Conservation (phyloP, 2,888 invertebrate genomes). For the Allolobophora icterica region DNA sequence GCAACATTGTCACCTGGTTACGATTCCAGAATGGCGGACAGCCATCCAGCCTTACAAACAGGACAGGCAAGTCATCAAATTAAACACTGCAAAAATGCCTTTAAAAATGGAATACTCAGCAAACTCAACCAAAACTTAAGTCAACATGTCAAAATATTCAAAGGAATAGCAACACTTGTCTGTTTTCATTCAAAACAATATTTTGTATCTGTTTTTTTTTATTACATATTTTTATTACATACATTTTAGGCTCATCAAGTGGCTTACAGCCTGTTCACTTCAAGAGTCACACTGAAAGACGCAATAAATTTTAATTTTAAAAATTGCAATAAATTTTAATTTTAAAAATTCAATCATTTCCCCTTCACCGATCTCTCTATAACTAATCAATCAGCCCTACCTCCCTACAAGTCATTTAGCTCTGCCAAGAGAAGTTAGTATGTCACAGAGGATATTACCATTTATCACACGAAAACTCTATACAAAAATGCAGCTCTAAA, state of each 20-base stretch:
- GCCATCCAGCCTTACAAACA: conserved; percentile 77
- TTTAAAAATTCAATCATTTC: neutral
- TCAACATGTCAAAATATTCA: neutral
- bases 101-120: neutral
- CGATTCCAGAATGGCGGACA: conserved; percentile 99
- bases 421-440: neutral
- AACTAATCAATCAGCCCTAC: neutral
- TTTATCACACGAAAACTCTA: neutral
- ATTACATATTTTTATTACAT: neutral
- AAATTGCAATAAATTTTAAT: neutral
- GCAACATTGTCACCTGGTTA: conserved; percentile 97
- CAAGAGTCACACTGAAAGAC: neutral
- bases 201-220: neutral
- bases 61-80: neutral
- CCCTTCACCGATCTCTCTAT: neutral
- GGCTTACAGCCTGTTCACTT: neutral
- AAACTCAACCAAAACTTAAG: neutral
- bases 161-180: neutral
- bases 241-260: neutral
- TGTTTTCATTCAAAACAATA: neutral
- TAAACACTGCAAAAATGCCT: neutral
- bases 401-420: too few relatives aligned
- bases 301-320: neutral
- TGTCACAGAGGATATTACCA: neutral
- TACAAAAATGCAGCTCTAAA: neutral